phyloP scores from a whole-genome alignment of 2,113 vertebrate species.

The Maccullochella peelii region DNA sequence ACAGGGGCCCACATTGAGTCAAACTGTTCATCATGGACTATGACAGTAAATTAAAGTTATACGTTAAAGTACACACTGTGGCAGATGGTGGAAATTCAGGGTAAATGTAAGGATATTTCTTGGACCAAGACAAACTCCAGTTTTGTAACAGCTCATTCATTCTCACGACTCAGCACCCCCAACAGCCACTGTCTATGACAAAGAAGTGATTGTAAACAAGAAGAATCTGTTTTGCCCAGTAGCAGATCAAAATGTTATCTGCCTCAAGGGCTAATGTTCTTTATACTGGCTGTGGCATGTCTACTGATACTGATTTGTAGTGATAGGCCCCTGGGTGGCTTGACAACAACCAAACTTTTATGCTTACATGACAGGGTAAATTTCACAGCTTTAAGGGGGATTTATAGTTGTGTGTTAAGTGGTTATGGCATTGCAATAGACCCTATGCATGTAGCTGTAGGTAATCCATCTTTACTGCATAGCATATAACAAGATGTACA shows the following conservation, averaged over 20 bases:
- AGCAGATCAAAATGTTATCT: slow-evolving; percentile 17
- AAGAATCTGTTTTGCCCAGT: not conserved
- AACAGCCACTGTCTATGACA: not conserved
- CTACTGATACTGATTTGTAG: slow-evolving; percentile 3
- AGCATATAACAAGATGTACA: not conserved
- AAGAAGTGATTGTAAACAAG: slow-evolving; percentile 12
- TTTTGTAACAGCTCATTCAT: not conserved
- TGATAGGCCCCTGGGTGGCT: not conserved
- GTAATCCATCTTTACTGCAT: not conserved
- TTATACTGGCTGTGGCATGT: slow-evolving; percentile 4
- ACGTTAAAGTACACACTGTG: not conserved
- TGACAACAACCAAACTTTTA: not conserved
- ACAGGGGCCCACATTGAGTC: not conserved
- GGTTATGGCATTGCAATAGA: not conserved
- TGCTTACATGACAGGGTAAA: not conserved
- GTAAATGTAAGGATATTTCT: not conserved
- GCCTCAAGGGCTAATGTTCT: not conserved
- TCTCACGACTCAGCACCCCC: not conserved
- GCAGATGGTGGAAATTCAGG: not conserved
- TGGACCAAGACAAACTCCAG: not conserved
- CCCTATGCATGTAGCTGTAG: not conserved
- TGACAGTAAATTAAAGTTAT: not conserved
- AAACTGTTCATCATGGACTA: not conserved
- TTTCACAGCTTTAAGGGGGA: not conserved
- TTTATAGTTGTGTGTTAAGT: not conserved